Percentiles rank a stretch among this genome's conserved stretches.
Conservation (phyloP, 92 coral and sea anemone genomes). For the Siderastrea siderea region DNA sequence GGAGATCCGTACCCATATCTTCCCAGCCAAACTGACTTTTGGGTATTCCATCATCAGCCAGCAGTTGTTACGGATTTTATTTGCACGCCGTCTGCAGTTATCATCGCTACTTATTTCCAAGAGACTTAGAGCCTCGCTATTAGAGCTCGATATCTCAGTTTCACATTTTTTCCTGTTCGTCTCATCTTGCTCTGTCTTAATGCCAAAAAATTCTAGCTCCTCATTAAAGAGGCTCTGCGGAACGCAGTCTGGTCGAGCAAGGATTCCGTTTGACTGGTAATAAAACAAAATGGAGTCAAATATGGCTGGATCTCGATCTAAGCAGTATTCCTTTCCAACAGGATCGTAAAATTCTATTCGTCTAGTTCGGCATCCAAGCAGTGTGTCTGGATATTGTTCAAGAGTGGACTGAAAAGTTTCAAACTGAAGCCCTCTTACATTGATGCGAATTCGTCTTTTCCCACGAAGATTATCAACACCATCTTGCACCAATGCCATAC, state of each 20-base stretch:
- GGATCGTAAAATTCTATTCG: constrained; percentile 83
- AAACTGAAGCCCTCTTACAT: constrained; percentile 81
- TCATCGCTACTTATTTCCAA: background rate
- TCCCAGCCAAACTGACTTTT: constrained; percentile 50
- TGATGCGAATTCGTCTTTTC: constrained; percentile 71
- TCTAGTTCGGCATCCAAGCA: constrained; percentile 83
- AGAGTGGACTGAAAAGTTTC: constrained; percentile 87
- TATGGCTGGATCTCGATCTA: constrained; percentile 86
- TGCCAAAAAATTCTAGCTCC: constrained; percentile 83
- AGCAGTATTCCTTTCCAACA: constrained; percentile 57
- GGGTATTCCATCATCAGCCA: constrained; percentile 89
- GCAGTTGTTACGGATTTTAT: constrained; percentile 23
- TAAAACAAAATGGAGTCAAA: constrained; percentile 91
- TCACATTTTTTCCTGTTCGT: background rate
- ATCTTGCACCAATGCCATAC: background rate
- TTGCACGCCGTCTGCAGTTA: background rate
- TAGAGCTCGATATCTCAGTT: background rate
- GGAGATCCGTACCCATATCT: constrained; percentile 66
- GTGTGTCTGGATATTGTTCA: constrained; percentile 89
- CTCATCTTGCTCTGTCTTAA: constrained; percentile 46
- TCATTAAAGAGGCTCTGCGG: constrained; percentile 81
- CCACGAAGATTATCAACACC: background rate
- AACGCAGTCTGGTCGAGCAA: constrained; percentile 85
- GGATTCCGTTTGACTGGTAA: constrained; percentile 94
- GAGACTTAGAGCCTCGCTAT: background rate